Percentiles rank a stretch among this genome's conserved stretches.
These are phyloP conservation scores for Dendroctonus valens DNA, from an alignment of 1,140 invertebrate species.

Conservation along the genomic window DNA sequence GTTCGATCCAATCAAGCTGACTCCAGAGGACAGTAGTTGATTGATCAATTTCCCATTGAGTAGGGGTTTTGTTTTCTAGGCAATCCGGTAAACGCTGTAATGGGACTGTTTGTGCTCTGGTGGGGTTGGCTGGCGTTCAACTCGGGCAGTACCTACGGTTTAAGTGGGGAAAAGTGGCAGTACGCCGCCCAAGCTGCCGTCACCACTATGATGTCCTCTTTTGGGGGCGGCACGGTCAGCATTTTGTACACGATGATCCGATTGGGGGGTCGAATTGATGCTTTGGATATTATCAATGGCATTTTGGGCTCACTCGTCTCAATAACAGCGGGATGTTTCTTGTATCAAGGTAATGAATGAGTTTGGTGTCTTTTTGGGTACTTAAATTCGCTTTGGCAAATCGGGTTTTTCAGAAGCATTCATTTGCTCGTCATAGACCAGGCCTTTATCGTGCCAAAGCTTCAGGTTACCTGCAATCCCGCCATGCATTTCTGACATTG, in stretches of 20 bases:
- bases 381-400: too few species aligned
- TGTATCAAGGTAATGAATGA: constrained; percentile 59
- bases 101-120: constrained; percentile 92
- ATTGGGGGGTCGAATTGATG: constrained; percentile 72
- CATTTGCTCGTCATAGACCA: too few species aligned
- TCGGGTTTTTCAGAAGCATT: too few species aligned
- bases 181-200: constrained; percentile 87
- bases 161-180: constrained; percentile 75
- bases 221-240: constrained; percentile 81
- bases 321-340: constrained; percentile 88
- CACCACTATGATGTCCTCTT: constrained; percentile 84
- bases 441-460: too few species aligned
- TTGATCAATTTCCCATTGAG: not conserved
- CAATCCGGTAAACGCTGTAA: constrained; percentile 85
- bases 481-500: too few species aligned
- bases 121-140: constrained; percentile 95
- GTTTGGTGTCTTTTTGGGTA: not conserved
- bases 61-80: constrained; percentile 44
- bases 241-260: constrained; percentile 66
- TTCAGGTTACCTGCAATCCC: too few species aligned
- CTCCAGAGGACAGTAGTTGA: too few species aligned
- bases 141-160: constrained; percentile 82
- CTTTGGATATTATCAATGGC: constrained; percentile 86
- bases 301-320: constrained; percentile 83
- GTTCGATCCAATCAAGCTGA: too few species aligned